Conservation (phyloP, 2,888 invertebrate genomes). For the Campoplex nolae region DNA sequence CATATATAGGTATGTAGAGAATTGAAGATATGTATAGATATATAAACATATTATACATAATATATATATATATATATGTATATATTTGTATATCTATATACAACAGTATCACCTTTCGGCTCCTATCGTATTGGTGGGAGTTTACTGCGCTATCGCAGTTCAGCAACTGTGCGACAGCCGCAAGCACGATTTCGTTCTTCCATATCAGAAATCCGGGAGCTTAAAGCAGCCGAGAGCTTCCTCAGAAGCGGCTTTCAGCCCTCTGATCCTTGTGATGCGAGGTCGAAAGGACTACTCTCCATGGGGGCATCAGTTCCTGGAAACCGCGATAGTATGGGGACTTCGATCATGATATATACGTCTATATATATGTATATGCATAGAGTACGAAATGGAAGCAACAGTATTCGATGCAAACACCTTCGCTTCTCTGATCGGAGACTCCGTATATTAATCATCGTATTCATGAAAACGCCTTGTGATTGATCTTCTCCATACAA, state of each 20-base stretch:
- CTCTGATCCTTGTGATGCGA: constrained; percentile 49
- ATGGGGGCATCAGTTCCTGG: background rate
- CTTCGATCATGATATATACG: constrained; percentile 38
- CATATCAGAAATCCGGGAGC: constrained; percentile 70
- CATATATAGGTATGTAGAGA: constrained; percentile 29
- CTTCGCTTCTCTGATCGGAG: background rate
- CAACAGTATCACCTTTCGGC: constrained; percentile 23
- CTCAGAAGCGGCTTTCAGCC: constrained; percentile 54
- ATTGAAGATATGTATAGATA: constrained; percentile 31
- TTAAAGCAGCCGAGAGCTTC: constrained; percentile 59
- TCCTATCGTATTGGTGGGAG: constrained; percentile 34
- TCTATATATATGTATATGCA: constrained; percentile 12
- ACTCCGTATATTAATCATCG: constrained; percentile 1
- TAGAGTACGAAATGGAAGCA: constrained; percentile 20
- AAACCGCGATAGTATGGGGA: constrained; percentile 30
- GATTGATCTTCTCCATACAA: background rate
- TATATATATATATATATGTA: background rate
- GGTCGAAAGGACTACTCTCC: constrained; percentile 14
- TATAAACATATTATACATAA: constrained; percentile 25
- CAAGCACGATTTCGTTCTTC: constrained; percentile 74
- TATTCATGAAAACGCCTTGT: background rate
- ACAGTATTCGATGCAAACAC: constrained; percentile 9
- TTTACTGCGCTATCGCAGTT: constrained; percentile 69
- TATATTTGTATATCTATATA: too few species aligned
- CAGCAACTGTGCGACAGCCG: constrained; percentile 68